phyloP scores from a whole-genome alignment of 2,888 invertebrate species.

The Chrysina gloriosa region DNA sequence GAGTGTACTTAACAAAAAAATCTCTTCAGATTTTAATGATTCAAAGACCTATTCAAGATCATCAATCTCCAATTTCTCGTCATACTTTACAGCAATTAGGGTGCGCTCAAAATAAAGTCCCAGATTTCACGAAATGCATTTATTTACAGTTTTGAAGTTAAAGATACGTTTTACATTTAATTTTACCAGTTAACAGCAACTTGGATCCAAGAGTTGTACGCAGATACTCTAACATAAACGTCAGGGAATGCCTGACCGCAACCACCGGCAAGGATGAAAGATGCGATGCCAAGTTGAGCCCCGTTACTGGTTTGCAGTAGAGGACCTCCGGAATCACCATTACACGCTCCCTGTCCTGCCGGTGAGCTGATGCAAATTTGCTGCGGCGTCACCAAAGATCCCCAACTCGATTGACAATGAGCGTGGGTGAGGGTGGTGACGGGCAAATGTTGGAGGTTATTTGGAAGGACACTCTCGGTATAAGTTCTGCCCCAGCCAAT shows the following conservation, averaged over 20 bases:
- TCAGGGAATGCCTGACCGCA: constrained; percentile 69
- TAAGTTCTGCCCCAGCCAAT: constrained; percentile 55
- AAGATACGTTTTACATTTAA: constrained; percentile 22
- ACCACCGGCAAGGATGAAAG: constrained; percentile 66
- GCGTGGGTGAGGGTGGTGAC: constrained; percentile 66
- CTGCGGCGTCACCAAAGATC: constrained; percentile 62
- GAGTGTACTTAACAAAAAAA: too few relatives aligned
- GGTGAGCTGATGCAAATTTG: constrained; percentile 72
- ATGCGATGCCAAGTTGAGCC: constrained; percentile 66
- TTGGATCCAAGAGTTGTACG: constrained; percentile 66
- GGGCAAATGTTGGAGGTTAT: constrained; percentile 69
- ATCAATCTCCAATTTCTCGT: background rate
- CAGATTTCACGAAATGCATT: background rate
- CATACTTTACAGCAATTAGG: background rate
- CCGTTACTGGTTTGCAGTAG: constrained; percentile 60
- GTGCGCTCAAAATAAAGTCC: background rate
- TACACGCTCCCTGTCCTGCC: constrained; percentile 70
- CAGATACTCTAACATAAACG: constrained; percentile 67
- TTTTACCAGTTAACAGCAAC: constrained; percentile 26
- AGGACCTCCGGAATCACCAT: constrained; percentile 71
- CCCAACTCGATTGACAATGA: constrained; percentile 64
- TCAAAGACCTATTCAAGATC: too few relatives aligned
- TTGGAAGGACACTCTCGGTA: constrained; percentile 68
- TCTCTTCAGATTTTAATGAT: too few relatives aligned
- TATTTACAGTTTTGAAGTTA: background rate